A percentile compares a stretch with the other conserved stretches of the same genome.
Conservation (phyloP, 2,113 vertebrate genomes). For the Sceloporus tristichus region DNA sequence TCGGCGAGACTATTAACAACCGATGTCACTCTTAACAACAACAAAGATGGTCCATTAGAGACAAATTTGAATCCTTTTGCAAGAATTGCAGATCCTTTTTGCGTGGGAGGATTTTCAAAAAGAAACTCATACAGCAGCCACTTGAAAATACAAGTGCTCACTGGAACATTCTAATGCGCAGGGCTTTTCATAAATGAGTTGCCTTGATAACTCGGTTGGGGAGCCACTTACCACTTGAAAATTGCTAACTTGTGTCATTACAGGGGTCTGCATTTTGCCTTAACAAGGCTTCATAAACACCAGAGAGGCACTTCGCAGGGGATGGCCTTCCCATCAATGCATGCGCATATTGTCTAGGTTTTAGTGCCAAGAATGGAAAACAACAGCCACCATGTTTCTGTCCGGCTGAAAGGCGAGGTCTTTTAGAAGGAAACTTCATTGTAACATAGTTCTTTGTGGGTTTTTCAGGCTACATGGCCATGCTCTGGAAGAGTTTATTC, state of each 20-base stretch:
- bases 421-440: too few relatives aligned
- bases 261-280: slow-evolving; percentile 67
- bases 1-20: not conserved
- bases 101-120: not conserved
- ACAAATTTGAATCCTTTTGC: not conserved
- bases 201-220: not conserved
- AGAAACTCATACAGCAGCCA: not conserved
- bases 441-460: too few relatives aligned
- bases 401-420: too few relatives aligned
- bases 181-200: not conserved
- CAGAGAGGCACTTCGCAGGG: not conserved
- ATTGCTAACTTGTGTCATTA: slow-evolving; percentile 21
- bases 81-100: not conserved
- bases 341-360: slow-evolving; percentile 66
- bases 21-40: not conserved
- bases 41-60: not conserved
- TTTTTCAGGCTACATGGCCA: too few relatives aligned
- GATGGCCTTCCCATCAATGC: slow-evolving; percentile 33
- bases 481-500: too few relatives aligned
- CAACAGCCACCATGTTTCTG: slow-evolving; percentile 54
- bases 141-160: not conserved
- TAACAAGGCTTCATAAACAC: slow-evolving; percentile 26
- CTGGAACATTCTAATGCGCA: not conserved
- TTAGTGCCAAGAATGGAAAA: slow-evolving; percentile 82
- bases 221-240: not conserved